Conservation (phyloP, 1,140 invertebrate genomes). For the Meloidogyne chitwoodi region DNA sequence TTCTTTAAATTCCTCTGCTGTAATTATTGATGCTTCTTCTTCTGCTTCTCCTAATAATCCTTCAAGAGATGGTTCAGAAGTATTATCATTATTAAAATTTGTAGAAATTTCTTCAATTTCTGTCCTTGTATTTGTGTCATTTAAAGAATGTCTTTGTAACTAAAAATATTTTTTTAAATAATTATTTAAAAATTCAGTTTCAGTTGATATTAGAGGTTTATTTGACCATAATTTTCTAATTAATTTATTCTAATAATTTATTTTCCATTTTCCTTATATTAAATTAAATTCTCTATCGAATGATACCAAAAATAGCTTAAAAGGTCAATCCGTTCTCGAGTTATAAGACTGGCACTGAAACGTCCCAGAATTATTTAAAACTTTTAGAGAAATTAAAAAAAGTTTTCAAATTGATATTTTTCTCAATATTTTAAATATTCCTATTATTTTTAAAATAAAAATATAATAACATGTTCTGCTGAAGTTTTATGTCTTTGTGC, state of each 20-base stretch:
- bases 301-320: too few species aligned
- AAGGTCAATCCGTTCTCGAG: too few species aligned
- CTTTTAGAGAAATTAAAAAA: too few species aligned
- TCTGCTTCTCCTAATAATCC: neutral
- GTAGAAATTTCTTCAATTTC: neutral
- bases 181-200: too few species aligned
- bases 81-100: neutral
- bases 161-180: neutral
- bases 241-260: too few species aligned
- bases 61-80: neutral
- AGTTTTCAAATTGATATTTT: too few species aligned
- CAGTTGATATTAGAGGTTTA: too few species aligned
- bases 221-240: too few species aligned
- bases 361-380: neutral
- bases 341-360: too few species aligned
- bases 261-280: too few species aligned
- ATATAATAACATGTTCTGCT: neutral
- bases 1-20: neutral
- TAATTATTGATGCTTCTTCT: neutral
- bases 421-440: neutral
- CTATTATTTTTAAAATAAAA: neutral
- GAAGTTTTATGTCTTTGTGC: neutral
- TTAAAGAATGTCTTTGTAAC: neutral
- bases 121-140: neutral
- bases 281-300: too few species aligned